Conservation (phyloP, 2,888 invertebrate species). For the Druceiella hillmani region DNA sequence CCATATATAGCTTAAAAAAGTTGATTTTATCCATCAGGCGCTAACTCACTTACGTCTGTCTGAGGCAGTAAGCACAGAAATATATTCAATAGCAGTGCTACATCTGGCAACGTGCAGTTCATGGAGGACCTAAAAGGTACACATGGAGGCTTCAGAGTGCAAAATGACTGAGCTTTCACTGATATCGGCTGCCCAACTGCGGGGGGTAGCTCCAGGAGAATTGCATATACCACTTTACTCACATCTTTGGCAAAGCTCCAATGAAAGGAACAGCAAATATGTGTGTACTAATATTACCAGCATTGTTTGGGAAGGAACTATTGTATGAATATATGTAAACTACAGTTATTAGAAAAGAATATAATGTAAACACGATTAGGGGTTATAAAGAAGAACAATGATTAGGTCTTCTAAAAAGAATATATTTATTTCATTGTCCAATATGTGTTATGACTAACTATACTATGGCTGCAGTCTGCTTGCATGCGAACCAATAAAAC, state of each 20-base stretch:
- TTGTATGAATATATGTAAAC: too few species aligned
- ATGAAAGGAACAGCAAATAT: constrained; percentile 96
- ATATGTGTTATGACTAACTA: too few species aligned
- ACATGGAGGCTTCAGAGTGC: constrained; percentile 71
- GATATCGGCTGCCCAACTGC: constrained; percentile 53
- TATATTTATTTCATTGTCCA: too few species aligned
- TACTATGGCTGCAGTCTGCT: too few species aligned
- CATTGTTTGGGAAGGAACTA: too few species aligned
- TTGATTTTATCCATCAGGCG: constrained; percentile 49
- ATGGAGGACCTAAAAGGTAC: constrained; percentile 89
- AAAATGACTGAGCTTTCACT: constrained; percentile 62
- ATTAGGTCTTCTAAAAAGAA: too few species aligned
- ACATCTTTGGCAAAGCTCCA: constrained; percentile 91
- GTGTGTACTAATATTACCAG: constrained; percentile 58
- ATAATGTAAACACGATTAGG: too few species aligned
- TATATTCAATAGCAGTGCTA: constrained; percentile 84
- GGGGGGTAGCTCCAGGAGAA: constrained; percentile 77
- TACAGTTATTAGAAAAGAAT: too few species aligned
- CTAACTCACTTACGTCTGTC: constrained; percentile 73
- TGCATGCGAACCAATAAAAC: too few species aligned
- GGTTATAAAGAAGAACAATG: too few species aligned
- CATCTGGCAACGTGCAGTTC: constrained; percentile 92
- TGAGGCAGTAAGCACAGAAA: constrained; percentile 66
- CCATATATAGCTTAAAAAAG: too few species aligned
- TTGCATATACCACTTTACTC: constrained; percentile 80